These are phyloP conservation scores for Aspiorhynchus laticeps DNA, from an alignment of 2,113 vertebrate species.

Conservation along the genomic window DNA sequence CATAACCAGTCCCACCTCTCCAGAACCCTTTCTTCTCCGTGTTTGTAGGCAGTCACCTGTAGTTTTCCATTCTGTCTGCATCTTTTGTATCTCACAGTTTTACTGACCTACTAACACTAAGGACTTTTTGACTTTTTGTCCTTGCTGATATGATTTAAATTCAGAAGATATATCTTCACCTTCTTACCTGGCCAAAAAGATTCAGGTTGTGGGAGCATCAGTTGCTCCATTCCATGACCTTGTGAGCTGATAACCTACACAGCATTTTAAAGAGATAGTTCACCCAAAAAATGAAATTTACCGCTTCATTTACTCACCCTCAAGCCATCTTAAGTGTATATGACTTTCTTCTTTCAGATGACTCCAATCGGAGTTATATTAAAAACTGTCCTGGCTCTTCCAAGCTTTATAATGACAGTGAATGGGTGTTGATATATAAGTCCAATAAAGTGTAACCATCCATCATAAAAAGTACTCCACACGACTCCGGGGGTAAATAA, in stretches of 20 bases:
- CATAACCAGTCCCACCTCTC: slow-evolving; percentile 49
- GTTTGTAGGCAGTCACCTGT: slow-evolving; percentile 19
- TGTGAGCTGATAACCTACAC: not conserved
- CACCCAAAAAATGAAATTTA: no score
- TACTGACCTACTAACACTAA: slow-evolving; percentile 23
- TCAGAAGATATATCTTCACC: slow-evolving; percentile 32
- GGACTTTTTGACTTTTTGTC: not conserved
- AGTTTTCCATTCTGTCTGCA: slow-evolving; percentile 15
- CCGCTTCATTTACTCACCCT: no score
- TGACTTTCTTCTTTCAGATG: no score
- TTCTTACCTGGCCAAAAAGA: not conserved
- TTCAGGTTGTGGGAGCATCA: not conserved
- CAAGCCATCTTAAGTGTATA: no score
- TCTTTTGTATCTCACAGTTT: slow-evolving; percentile 25
- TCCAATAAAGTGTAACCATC: no score
- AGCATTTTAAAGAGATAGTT: not conserved
- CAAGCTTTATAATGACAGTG: no score
- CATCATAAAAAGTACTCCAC: no score
- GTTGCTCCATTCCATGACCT: not conserved
- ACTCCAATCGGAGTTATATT: no score
- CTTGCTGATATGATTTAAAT: slow-evolving; percentile 27
- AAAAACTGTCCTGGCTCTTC: no score
- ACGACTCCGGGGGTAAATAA: no score
- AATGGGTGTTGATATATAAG: no score
- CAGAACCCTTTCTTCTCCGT: slow-evolving; percentile 18